phyloP scores from a whole-genome alignment of 37 sponge, comb jelly and placozoan genomes.

The Petrosia ficiformis region DNA sequence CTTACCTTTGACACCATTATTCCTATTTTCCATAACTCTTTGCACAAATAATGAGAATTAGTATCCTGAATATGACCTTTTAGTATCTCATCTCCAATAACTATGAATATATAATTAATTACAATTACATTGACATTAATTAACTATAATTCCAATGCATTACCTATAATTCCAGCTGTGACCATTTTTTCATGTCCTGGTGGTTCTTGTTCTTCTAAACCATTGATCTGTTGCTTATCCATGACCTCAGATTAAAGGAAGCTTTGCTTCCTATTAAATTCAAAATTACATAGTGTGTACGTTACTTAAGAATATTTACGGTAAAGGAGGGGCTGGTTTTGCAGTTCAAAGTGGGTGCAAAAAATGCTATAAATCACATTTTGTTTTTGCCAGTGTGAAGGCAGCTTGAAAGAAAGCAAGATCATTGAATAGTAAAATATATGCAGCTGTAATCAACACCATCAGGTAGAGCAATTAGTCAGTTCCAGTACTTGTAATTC shows the following conservation, averaged over 20 bases:
- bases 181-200: too few relatives aligned
- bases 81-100: slow-evolving; percentile 89
- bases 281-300: too few relatives aligned
- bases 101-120: slow-evolving; percentile 24
- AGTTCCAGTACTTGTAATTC: too few relatives aligned
- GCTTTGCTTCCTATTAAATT: too few relatives aligned
- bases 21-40: slow-evolving; percentile 74
- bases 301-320: slow-evolving; percentile 5
- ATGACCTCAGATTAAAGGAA: too few relatives aligned
- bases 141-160: slow-evolving; percentile 1
- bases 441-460: too few relatives aligned
- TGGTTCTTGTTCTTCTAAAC: too few relatives aligned
- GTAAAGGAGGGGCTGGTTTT: slow-evolving; percentile 1
- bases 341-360: neutral
- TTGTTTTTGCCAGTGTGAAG: neutral
- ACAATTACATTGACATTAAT: neutral
- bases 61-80: slow-evolving; percentile 80
- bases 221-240: too few relatives aligned
- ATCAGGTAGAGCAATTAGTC: too few relatives aligned
- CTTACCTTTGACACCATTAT: slow-evolving; percentile 55
- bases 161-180: slow-evolving; percentile 69
- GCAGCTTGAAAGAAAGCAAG: neutral
- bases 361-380: neutral
- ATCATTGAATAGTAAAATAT: too few relatives aligned
- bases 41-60: slow-evolving; percentile 74